Evolutionary conservation across 2,113 vertebrate genomes (phyloP).

Genomic region (Oreochromis tanganicae): DNA sequence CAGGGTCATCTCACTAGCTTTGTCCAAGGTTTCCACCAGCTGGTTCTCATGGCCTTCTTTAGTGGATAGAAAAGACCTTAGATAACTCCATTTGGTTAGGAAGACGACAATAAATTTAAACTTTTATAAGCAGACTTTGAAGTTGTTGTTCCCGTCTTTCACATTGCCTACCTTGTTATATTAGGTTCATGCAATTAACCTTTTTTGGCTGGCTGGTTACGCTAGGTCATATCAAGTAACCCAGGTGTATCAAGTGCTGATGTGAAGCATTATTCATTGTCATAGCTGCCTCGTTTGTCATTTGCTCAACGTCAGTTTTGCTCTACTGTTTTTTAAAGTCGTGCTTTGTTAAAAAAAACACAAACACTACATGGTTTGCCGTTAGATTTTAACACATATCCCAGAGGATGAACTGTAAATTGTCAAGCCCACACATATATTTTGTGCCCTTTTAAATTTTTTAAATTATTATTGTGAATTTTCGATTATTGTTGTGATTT

Average conservation of each 20-base stretch:
- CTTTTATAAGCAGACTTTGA: not conserved
- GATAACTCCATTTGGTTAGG: not conserved
- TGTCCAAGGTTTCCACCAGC: not conserved
- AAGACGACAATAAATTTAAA: not conserved
- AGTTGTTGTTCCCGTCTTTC: not conserved
- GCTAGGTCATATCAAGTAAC: not conserved
- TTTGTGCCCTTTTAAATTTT: not conserved
- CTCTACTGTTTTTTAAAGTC: not conserved
- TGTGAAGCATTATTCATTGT: not conserved
- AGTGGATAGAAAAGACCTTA: not conserved
- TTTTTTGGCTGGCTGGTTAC: not conserved
- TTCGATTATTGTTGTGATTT: not conserved
- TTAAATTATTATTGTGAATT: not conserved
- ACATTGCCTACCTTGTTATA: not conserved
- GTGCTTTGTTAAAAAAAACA: not conserved
- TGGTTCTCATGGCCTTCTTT: not conserved
- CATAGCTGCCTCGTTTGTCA: not conserved
- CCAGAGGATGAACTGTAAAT: not conserved
- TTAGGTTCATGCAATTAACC: not conserved
- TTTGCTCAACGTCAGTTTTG: not conserved
- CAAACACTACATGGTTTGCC: not conserved
- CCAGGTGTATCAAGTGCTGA: not conserved
- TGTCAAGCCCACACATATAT: not conserved
- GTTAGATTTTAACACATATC: not conserved
- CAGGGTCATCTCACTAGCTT: not conserved